Evolutionary conservation across 2,888 invertebrate genomes (phyloP).

Genomic region (Nephrotoma guestfalica): DNA sequence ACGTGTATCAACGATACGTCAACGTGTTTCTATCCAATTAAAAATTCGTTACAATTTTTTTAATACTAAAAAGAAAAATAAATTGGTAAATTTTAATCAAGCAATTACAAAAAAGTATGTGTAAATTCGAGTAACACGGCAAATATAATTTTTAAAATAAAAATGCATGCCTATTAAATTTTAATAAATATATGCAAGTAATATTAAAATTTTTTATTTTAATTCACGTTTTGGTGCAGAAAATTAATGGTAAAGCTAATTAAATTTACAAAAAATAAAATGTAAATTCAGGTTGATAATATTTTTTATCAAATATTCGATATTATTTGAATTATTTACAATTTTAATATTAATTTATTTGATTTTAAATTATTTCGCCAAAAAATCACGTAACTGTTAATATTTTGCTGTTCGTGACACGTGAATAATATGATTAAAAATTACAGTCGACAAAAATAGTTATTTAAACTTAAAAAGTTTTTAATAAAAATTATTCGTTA

Average conservation of each 20-base stretch:
- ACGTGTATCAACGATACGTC: too few species aligned
- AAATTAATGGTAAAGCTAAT: not conserved
- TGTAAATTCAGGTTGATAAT: not conserved
- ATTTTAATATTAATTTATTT: not conserved
- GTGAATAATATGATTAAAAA: not conserved
- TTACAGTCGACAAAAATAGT: not conserved
- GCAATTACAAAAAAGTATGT: not conserved
- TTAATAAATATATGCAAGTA: not conserved
- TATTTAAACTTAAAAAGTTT: not conserved
- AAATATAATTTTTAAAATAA: not conserved
- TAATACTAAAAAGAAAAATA: not conserved
- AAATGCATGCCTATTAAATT: not conserved
- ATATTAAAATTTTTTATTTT: not conserved
- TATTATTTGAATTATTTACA: not conserved
- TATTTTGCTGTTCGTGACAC: not conserved
- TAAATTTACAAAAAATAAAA: not conserved
- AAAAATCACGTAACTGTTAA: not conserved
- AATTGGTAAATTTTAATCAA: not conserved
- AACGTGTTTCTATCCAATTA: too few species aligned
- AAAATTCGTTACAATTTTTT: too few species aligned
- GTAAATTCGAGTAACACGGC: not conserved
- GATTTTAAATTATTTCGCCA: not conserved
- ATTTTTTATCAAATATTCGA: not conserved
- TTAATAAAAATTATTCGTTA: not conserved
- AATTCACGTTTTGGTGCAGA: not conserved